Percentiles rank a stretch among this genome's conserved stretches.
Conservation (phyloP, 2,888 invertebrate genomes). For the Lypha dubia region DNA sequence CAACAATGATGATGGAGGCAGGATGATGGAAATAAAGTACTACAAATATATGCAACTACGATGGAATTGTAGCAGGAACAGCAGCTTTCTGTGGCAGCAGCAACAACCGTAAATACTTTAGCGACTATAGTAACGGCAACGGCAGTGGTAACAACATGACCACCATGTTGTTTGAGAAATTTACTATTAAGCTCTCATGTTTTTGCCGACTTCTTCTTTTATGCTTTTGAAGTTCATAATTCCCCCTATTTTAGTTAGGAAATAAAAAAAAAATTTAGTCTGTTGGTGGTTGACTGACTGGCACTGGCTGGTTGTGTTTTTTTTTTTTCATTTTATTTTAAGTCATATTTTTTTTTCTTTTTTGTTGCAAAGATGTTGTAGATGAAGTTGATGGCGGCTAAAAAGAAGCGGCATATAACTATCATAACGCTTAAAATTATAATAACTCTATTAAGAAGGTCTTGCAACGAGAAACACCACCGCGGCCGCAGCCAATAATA, state of each 20-base stretch:
- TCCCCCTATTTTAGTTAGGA: slow-evolving; percentile 33
- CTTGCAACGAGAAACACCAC: slow-evolving; percentile 59
- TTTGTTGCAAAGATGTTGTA: slow-evolving; percentile 52
- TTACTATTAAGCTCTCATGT: slow-evolving; percentile 34
- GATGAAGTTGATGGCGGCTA: slow-evolving; percentile 58
- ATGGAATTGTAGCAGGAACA: slow-evolving; percentile 41
- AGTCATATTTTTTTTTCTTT: slow-evolving; percentile 10
- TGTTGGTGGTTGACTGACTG: slow-evolving; percentile 59
- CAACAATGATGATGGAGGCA: slow-evolving; percentile 39
- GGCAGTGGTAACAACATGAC: slow-evolving; percentile 69
- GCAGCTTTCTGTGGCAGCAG: slow-evolving; percentile 21
- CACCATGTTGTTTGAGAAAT: slow-evolving; percentile 71
- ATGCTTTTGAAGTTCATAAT: slow-evolving; percentile 40
- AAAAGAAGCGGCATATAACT: slow-evolving; percentile 68
- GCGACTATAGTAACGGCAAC: slow-evolving; percentile 45
- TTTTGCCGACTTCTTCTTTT: slow-evolving; percentile 41
- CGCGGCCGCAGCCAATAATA: slow-evolving; percentile 45
- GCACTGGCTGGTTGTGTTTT: neutral
- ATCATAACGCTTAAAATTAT: slow-evolving; percentile 82
- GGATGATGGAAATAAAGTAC: slow-evolving; percentile 29
- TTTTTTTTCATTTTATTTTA: too few species aligned
- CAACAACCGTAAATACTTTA: slow-evolving; percentile 28
- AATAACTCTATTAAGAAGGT: slow-evolving; percentile 81
- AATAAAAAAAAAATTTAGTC: slow-evolving; percentile 26
- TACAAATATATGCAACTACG: slow-evolving; percentile 1